Percentiles rank a stretch among this genome's conserved stretches.
Conservation (phyloP, 2,113 vertebrate genomes). For the Sceloporus tristichus region DNA sequence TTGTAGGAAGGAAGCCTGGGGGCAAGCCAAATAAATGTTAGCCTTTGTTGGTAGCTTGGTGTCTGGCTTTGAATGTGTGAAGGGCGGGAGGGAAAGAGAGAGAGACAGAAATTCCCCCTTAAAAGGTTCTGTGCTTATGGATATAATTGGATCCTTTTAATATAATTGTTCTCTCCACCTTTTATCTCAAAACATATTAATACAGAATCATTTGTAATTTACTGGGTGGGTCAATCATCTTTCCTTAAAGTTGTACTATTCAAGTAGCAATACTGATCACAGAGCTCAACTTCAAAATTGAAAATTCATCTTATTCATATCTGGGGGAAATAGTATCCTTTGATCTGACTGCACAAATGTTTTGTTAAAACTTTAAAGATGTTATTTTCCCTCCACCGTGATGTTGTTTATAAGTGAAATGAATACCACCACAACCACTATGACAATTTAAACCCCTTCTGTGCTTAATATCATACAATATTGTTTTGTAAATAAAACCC, state of each 20-base stretch:
- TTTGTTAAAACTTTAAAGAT: too few species aligned
- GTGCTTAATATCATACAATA: background rate
- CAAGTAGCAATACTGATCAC: background rate
- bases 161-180: background rate
- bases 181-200: background rate
- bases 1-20: constrained; percentile 55
- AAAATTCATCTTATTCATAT: background rate
- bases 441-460: background rate
- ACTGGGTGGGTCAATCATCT: background rate
- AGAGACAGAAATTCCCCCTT: constrained; percentile 56
- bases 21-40: constrained; percentile 50
- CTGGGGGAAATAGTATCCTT: background rate
- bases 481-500: background rate
- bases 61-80: constrained; percentile 24
- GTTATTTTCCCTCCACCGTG: background rate
- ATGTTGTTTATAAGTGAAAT: background rate
- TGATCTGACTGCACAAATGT: background rate
- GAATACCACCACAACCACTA: background rate
- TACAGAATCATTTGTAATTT: background rate
- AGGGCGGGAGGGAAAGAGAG: background rate
- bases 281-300: background rate
- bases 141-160: constrained; percentile 21
- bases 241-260: background rate
- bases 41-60: constrained; percentile 64
- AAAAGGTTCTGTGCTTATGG: constrained; percentile 58